phyloP scores from a whole-genome alignment of 2,888 invertebrate species.

The Dione vanillae region DNA sequence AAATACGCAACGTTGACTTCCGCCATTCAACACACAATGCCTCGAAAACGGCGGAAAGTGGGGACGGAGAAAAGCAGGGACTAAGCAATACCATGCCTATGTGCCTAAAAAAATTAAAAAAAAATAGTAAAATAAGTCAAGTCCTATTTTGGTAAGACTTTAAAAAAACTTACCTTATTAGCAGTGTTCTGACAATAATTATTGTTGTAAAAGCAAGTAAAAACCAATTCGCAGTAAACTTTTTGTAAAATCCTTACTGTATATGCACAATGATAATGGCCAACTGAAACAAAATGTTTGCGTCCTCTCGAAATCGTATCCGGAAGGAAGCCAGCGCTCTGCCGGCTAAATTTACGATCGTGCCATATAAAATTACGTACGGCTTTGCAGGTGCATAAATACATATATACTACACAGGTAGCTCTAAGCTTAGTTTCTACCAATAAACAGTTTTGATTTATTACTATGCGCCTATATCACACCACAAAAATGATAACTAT shows the following conservation, averaged over 20 bases:
- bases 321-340: slow-evolving; percentile 68
- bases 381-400: slow-evolving; percentile 21
- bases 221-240: slow-evolving; percentile 31
- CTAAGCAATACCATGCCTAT: no score
- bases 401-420: neutral
- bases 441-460: slow-evolving; percentile 16
- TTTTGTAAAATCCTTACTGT: slow-evolving; percentile 38
- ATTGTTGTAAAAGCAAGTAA: slow-evolving; percentile 29
- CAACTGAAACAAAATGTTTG: slow-evolving; percentile 47
- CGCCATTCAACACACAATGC: no score
- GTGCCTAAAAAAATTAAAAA: no score
- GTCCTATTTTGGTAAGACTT: no score
- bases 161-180: slow-evolving; percentile 26
- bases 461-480: neutral
- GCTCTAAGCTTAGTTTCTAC: slow-evolving; percentile 15
- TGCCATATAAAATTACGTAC: slow-evolving; percentile 58
- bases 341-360: slow-evolving; percentile 67
- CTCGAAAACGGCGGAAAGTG: no score
- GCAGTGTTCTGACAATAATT: slow-evolving; percentile 31
- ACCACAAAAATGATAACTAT: no score
- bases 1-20: no score
- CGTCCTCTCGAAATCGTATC: slow-evolving; percentile 51
- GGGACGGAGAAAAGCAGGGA: no score
- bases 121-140: no score
- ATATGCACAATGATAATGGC: slow-evolving; percentile 43